Evolutionary conservation across 2,888 invertebrate species (phyloP).

Genomic region (Tribolium freemani): DNA sequence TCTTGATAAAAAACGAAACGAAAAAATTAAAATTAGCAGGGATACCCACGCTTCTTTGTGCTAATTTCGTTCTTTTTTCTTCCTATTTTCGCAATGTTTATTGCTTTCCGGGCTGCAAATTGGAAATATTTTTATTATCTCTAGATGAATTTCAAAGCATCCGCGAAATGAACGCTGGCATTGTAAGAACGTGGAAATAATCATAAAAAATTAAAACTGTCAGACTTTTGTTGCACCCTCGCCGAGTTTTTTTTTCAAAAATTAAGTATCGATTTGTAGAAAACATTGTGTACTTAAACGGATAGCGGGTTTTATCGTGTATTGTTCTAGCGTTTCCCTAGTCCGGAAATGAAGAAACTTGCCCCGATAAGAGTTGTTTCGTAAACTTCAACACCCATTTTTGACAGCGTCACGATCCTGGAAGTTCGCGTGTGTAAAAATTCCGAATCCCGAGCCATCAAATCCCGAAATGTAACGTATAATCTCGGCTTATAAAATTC

Average conservation of each 20-base stretch:
- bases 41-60: neutral
- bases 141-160: neutral
- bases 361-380: constrained; percentile 22
- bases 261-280: neutral
- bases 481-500: constrained; percentile 29
- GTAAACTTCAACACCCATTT: constrained; percentile 29
- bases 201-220: neutral
- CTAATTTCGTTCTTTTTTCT: neutral
- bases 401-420: constrained; percentile 9
- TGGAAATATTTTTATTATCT: neutral
- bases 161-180: neutral
- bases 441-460: constrained; percentile 9
- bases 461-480: constrained; percentile 5
- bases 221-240: too few species aligned
- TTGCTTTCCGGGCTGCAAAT: neutral
- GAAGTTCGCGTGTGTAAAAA: constrained; percentile 29
- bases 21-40: too few species aligned
- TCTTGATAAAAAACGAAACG: too few species aligned
- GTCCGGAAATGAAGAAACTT: constrained; percentile 31
- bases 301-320: neutral
- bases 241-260: neutral
- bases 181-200: neutral
- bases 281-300: neutral
- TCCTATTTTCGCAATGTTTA: neutral
- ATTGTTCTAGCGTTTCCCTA: neutral